A percentile compares a stretch with the other conserved stretches of the same genome.
Conservation (phyloP, 2,888 invertebrate genomes). For the Anarsia innoxiella region DNA sequence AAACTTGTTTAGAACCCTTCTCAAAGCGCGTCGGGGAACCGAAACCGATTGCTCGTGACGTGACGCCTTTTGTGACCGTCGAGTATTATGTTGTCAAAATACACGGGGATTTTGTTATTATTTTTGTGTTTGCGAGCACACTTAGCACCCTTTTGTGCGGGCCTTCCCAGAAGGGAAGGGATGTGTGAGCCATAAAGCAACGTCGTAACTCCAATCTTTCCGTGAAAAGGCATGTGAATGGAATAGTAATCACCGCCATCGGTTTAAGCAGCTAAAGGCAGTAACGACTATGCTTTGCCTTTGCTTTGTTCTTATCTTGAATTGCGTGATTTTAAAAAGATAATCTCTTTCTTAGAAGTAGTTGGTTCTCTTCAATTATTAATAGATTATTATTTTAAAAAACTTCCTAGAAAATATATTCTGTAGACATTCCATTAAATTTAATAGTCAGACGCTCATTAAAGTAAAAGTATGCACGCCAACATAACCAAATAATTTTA, state of each 20-base stretch:
- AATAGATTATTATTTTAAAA: neutral
- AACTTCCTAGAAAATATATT: too few species aligned
- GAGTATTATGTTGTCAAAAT: slow-evolving; percentile 75
- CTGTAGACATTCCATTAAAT: too few species aligned
- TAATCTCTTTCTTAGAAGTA: neutral
- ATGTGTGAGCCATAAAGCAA: slow-evolving; percentile 54
- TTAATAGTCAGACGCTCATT: too few species aligned
- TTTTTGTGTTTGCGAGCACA: slow-evolving; percentile 73
- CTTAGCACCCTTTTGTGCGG: slow-evolving; percentile 69
- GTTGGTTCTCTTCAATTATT: neutral
- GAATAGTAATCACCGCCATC: slow-evolving; percentile 51
- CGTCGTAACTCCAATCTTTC: slow-evolving; percentile 55
- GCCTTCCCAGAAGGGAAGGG: slow-evolving; percentile 60
- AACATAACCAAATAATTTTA: too few species aligned
- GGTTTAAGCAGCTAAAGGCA: slow-evolving; percentile 21
- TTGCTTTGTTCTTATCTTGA: neutral
- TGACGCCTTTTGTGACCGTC: slow-evolving; percentile 68
- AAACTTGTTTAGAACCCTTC: slow-evolving; percentile 66
- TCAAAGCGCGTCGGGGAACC: slow-evolving; percentile 65
- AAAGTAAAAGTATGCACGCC: too few species aligned
- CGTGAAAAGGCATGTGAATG: slow-evolving; percentile 59
- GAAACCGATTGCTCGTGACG: slow-evolving; percentile 72
- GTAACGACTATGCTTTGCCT: neutral
- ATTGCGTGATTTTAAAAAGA: neutral
- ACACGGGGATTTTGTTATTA: slow-evolving; percentile 73